A percentile compares a stretch with the other conserved stretches of the same genome.
Conservation (phyloP, 2,888 invertebrate species). For the Boloria selene region DNA sequence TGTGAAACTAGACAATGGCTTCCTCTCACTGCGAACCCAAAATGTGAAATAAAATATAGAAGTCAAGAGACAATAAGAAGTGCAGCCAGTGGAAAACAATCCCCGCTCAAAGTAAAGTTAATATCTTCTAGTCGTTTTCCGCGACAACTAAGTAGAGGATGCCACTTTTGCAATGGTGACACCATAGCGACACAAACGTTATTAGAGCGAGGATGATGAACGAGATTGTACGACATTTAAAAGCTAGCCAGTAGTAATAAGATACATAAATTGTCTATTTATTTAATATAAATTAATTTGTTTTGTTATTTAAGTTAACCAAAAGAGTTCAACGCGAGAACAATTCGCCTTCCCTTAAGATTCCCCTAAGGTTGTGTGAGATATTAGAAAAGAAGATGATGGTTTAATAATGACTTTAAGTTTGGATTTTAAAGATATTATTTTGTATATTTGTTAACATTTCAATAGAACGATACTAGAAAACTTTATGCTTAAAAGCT, state of each 20-base stretch:
- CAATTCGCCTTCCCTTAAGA: not conserved
- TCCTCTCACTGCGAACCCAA: conserved; percentile 66
- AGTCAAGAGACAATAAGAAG: conserved; percentile 65
- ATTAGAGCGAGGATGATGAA: conserved; percentile 68
- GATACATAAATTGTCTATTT: conserved; percentile 12
- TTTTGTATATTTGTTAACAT: too few relatives aligned
- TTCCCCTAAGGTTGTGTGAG: not conserved
- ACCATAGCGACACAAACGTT: conserved; percentile 46
- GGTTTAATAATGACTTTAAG: too few relatives aligned
- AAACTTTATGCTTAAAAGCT: too few relatives aligned
- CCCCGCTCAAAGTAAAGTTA: conserved; percentile 60
- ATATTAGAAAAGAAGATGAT: too few relatives aligned
- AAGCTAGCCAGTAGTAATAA: conserved; percentile 21
- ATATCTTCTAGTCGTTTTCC: conserved; percentile 41
- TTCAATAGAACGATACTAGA: too few relatives aligned
- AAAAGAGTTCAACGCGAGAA: conserved; percentile 18
- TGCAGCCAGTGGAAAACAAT: conserved; percentile 75
- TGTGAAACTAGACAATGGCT: conserved; percentile 57
- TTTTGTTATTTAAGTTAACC: conserved; percentile 4
- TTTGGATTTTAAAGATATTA: too few relatives aligned
- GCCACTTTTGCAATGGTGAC: conserved; percentile 33
- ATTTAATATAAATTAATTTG: conserved; percentile 9
- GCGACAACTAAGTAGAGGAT: conserved; percentile 33
- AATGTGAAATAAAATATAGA: conserved; percentile 67
- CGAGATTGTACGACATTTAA: conserved; percentile 35